Conservation (phyloP, 2,888 invertebrate species). For the Lepidonotus clava region DNA sequence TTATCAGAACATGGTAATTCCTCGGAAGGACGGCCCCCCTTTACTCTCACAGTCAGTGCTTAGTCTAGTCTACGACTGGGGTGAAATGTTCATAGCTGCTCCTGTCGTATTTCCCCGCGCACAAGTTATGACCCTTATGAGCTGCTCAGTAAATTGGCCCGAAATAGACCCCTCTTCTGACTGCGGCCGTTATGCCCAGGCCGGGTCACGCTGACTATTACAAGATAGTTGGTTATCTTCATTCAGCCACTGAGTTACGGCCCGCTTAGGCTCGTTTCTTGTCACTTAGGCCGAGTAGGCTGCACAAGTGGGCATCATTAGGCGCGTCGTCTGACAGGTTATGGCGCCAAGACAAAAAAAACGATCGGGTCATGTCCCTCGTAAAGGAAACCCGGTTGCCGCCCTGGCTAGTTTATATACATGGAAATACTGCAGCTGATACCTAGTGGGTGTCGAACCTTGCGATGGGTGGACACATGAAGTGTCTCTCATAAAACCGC, state of each 20-base stretch:
- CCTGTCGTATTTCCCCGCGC: background rate
- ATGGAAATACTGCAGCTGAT: background rate
- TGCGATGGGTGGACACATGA: too few species aligned
- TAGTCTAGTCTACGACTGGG: constrained; percentile 1
- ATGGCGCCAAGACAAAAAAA: background rate
- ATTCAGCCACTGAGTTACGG: background rate
- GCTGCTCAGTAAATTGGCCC: background rate
- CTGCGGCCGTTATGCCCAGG: background rate
- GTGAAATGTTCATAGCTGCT: background rate
- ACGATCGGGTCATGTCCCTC: background rate
- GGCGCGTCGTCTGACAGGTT: background rate
- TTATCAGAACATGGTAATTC: too few species aligned
- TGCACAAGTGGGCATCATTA: constrained; percentile 19
- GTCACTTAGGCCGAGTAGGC: background rate
- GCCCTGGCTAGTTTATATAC: background rate
- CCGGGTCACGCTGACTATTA: background rate
- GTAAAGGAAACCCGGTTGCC: background rate
- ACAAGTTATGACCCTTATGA: constrained; percentile 16
- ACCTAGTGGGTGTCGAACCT: background rate
- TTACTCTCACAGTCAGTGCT: too few species aligned
- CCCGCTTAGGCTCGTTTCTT: background rate
- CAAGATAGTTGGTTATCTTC: constrained; percentile 28
- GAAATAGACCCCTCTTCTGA: background rate
- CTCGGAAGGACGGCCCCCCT: too few species aligned
- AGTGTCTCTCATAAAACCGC: too few species aligned